Evolutionary conservation across 2,888 invertebrate genomes (phyloP).

Genomic region (Eupeodes luniger): DNA sequence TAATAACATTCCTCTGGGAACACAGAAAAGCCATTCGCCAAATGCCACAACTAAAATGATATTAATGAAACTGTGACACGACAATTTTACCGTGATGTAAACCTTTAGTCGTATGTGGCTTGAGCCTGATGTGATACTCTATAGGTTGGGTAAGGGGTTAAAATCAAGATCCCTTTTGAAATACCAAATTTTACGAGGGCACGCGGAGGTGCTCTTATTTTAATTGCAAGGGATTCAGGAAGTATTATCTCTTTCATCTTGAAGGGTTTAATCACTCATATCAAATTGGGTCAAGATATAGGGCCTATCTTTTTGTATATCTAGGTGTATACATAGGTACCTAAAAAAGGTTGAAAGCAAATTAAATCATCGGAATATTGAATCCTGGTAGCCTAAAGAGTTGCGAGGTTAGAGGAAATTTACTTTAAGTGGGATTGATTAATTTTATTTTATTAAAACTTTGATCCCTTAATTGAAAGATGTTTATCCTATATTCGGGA

Average conservation of each 20-base stretch:
- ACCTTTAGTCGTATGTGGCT: too few relatives aligned
- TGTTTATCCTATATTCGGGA: background rate
- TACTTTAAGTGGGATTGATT: background rate
- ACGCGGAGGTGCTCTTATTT: slow-evolving; percentile 9
- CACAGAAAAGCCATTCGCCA: slow-evolving; percentile 40
- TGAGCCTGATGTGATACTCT: too few relatives aligned
- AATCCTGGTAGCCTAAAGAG: background rate
- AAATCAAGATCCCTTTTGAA: slow-evolving; percentile 26
- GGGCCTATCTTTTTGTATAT: background rate
- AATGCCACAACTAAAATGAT: slow-evolving; percentile 38
- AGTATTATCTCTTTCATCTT: slow-evolving; percentile 1
- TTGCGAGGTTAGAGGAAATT: background rate
- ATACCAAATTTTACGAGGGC: slow-evolving; percentile 25
- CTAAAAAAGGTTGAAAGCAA: slow-evolving; percentile 25
- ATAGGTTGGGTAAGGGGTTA: background rate
- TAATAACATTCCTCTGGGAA: slow-evolving; percentile 36
- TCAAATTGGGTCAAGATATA: slow-evolving; percentile 27
- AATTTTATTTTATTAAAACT: slow-evolving; percentile 18
- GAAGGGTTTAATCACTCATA: slow-evolving; percentile 15
- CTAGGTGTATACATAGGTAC: too few relatives aligned
- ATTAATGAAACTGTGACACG: slow-evolving; percentile 42
- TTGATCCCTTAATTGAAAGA: slow-evolving; percentile 7
- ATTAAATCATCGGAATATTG: slow-evolving; percentile 18
- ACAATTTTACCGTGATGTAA: background rate
- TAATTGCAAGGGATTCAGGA: background rate